These are phyloP conservation scores for Vanacampus margaritifer DNA, from an alignment of 2,113 vertebrate genomes.

Conservation along the genomic window DNA sequence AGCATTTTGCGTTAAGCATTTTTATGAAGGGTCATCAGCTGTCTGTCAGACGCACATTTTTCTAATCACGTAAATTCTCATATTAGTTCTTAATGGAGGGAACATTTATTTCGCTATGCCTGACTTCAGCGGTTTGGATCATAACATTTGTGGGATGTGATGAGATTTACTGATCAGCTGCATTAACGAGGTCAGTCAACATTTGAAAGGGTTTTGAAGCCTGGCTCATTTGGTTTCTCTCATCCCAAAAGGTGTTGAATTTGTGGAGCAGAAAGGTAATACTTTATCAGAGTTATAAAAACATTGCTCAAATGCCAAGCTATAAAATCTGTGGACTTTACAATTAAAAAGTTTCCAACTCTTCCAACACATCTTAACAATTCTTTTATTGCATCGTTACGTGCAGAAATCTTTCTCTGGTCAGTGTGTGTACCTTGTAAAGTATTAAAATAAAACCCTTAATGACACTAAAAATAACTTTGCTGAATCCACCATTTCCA, in stretches of 20 bases:
- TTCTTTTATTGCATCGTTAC: not conserved
- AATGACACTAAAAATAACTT: not conserved
- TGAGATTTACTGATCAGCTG: not conserved
- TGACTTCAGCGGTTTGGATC: not conserved
- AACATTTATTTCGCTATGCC: not conserved
- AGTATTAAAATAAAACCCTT: not conserved
- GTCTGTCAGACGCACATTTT: not conserved
- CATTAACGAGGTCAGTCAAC: not conserved
- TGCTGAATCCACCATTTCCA: not conserved
- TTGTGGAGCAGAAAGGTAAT: not conserved
- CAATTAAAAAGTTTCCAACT: not conserved
- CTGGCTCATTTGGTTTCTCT: not conserved
- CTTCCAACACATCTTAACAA: not conserved
- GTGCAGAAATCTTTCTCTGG: no score
- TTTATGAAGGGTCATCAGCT: not conserved
- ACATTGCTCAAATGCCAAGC: not conserved
- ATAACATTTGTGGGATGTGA: not conserved
- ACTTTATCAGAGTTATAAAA: not conserved
- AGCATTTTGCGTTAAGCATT: not conserved
- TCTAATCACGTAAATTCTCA: not conserved
- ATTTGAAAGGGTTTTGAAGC: not conserved
- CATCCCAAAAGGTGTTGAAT: not conserved
- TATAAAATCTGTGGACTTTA: not conserved
- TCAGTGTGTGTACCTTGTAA: no score
- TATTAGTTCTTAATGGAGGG: not conserved